Percentiles rank a stretch among this genome's conserved stretches.
Evolutionary conservation across 2,888 invertebrate genomes (phyloP).

Genomic region (Ennomos quercinarius): DNA sequence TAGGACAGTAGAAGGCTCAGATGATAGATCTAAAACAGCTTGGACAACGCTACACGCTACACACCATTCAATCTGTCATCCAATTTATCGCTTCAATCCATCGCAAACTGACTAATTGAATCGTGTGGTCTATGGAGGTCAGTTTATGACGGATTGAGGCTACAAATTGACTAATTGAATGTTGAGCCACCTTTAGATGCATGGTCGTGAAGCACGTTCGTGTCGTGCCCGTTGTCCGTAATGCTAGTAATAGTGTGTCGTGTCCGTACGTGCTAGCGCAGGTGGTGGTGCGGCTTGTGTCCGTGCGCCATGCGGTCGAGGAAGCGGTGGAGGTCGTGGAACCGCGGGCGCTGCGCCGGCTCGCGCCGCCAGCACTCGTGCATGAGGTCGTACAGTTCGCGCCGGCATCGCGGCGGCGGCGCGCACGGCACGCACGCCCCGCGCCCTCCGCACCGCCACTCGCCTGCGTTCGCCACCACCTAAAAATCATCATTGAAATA

Average conservation of each 20-base stretch:
- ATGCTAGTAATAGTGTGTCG: slow-evolving; percentile 16
- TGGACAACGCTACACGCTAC: too few species aligned
- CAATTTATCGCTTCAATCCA: too few species aligned
- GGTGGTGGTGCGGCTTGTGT: slow-evolving; percentile 76
- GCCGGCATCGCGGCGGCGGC: slow-evolving; percentile 91
- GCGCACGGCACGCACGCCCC: slow-evolving; percentile 80
- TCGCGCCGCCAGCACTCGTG: slow-evolving; percentile 96
- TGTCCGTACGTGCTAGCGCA: slow-evolving; percentile 37
- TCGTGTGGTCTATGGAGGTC: too few species aligned
- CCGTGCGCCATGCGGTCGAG: slow-evolving; percentile 91
- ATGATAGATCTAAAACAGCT: too few species aligned
- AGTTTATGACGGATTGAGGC: too few species aligned
- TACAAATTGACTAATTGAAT: too few species aligned
- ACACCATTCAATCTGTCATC: too few species aligned
- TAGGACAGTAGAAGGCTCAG: too few species aligned
- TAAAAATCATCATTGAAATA: slow-evolving; percentile 60
- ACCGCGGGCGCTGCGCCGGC: slow-evolving; percentile 92
- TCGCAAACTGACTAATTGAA: too few species aligned
- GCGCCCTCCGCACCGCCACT: slow-evolving; percentile 85
- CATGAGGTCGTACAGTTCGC: slow-evolving; percentile 96
- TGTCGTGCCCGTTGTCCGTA: not conserved
- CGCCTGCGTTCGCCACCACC: slow-evolving; percentile 87
- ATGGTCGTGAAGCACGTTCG: slow-evolving; percentile 7
- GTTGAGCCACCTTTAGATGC: too few species aligned
- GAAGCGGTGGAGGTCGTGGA: slow-evolving; percentile 95